A percentile compares a stretch with the other conserved stretches of the same genome.
Evolutionary conservation across 2,113 vertebrate genomes (phyloP).

Genomic region (Actinemys pallida): DNA sequence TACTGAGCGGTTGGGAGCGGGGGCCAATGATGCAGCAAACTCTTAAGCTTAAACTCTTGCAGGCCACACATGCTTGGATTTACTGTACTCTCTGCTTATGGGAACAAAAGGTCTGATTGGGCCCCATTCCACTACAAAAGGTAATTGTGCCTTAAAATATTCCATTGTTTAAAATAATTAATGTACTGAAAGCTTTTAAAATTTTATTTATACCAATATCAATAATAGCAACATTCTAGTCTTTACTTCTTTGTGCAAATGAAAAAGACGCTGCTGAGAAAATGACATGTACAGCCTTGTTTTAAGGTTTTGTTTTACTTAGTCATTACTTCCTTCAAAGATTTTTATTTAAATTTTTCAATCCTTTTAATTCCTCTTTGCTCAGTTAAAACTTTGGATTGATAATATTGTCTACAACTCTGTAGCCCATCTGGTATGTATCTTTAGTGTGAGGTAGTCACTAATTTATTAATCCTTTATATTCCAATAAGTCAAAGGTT

Average conservation of each 20-base stretch:
- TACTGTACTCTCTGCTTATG: neutral
- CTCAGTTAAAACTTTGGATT: neutral
- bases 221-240: neutral
- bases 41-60: neutral
- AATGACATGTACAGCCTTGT: neutral
- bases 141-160: neutral
- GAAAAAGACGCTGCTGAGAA: neutral
- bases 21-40: accelerated
- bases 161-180: neutral
- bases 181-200: neutral
- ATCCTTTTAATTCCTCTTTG: neutral
- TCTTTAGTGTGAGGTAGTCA: neutral
- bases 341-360: neutral
- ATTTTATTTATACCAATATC: neutral
- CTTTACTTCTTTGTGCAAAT: neutral
- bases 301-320: neutral
- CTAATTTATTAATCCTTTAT: neutral
- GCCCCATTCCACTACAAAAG: neutral
- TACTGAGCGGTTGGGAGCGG: neutral
- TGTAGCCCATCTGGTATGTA: neutral
- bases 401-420: neutral
- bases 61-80: neutral
- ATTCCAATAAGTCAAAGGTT: neutral
- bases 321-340: neutral
- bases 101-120: neutral